These are phyloP conservation scores for Hipposideros armiger DNA, from an alignment of 2,113 vertebrate genomes.

Conservation along the genomic window DNA sequence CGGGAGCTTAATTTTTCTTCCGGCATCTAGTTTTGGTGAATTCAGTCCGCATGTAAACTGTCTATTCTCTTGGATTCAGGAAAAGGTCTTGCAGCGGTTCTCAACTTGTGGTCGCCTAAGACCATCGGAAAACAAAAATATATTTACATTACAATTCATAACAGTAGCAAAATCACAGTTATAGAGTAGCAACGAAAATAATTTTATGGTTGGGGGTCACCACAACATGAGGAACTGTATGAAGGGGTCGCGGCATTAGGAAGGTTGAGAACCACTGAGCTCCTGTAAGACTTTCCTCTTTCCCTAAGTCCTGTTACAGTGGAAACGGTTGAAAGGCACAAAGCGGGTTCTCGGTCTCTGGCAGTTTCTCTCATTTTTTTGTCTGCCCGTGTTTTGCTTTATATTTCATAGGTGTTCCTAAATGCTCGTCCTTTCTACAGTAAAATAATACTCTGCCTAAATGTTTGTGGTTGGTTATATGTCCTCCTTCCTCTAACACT, in stretches of 20 bases:
- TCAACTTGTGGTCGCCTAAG: no score
- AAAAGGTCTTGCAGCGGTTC: background rate
- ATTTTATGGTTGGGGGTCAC: no score
- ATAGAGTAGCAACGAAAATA: no score
- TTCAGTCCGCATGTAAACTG: background rate
- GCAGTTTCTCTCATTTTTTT: background rate
- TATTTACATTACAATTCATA: no score
- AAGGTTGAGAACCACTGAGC: no score
- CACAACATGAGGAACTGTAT: no score
- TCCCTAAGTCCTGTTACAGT: background rate
- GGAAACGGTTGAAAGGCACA: background rate
- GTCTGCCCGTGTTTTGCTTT: background rate
- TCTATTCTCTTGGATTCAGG: background rate
- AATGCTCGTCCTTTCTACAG: background rate
- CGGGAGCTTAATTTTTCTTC: background rate
- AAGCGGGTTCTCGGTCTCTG: background rate
- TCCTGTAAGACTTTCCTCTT: background rate
- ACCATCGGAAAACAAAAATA: no score
- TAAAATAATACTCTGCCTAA: conserved; percentile 12
- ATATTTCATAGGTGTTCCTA: background rate
- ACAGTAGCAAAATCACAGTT: no score
- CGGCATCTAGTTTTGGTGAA: background rate
- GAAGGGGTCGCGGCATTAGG: no score
- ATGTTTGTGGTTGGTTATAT: background rate
- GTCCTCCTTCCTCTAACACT: background rate